A percentile compares a stretch with the other conserved stretches of the same genome.
Conservation (phyloP, 2,113 vertebrate genomes). For the Anoura caudifer region DNA sequence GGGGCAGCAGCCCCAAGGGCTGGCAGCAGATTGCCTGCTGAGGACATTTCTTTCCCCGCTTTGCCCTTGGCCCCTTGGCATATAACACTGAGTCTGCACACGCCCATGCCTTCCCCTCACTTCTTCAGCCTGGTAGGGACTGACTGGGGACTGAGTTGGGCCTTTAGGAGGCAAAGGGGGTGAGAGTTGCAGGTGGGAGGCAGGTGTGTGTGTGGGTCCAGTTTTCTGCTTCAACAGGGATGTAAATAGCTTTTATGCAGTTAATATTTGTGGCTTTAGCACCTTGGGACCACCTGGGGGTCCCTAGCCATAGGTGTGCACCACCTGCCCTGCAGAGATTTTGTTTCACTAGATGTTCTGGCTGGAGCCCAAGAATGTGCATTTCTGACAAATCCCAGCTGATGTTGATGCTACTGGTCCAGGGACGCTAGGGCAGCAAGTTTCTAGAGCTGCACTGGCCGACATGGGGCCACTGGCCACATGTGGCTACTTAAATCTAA, state of each 20-base stretch:
- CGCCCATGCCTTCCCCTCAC: background rate
- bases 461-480: fast-evolving
- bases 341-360: background rate
- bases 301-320: background rate
- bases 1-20: background rate
- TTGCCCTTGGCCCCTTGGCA: background rate
- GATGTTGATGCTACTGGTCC: too few relatives aligned
- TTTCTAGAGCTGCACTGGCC: background rate
- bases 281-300: fast-evolving
- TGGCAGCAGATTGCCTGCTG: background rate
- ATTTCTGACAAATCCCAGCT: background rate
- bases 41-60: background rate
- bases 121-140: background rate
- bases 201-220: background rate
- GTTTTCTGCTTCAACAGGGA: background rate
- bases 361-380: background rate
- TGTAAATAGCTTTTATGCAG: background rate
- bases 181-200: background rate
- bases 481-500: background rate
- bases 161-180: background rate
- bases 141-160: background rate
- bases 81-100: background rate
- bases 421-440: background rate
- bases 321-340: background rate
- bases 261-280: background rate